Conservation (phyloP, 2,797 vertebrate species). For the Peromyscus nudipes region DNA sequence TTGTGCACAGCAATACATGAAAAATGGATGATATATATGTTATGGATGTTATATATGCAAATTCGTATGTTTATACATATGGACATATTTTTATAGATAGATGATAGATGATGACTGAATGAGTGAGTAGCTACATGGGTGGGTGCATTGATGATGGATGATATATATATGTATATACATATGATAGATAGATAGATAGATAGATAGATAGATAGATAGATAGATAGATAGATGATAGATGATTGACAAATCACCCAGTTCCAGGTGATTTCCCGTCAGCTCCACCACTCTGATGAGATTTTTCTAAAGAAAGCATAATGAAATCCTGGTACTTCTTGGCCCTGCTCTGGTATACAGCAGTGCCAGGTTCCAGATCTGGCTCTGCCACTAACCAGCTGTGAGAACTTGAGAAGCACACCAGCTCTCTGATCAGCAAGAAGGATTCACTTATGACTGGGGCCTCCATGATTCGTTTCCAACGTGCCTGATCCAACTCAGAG, state of each 20-base stretch:
- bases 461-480: constrained; percentile 12
- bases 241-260: neutral
- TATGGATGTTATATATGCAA: neutral
- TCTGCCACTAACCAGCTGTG: neutral
- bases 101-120: neutral
- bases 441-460: neutral
- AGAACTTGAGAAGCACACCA: neutral
- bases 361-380: neutral
- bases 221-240: neutral
- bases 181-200: neutral
- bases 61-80: neutral
- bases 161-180: neutral
- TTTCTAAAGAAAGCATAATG: neutral
- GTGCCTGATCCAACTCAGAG: constrained; percentile 57
- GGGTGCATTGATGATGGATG: neutral
- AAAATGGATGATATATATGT: neutral
- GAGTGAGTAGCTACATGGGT: neutral
- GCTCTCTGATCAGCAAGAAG: neutral
- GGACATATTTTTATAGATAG: neutral
- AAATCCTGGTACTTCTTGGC: fast-evolving
- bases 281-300: neutral
- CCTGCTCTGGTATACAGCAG: neutral
- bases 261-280: neutral
- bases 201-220: neutral
- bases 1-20: neutral